Percentiles rank a stretch among this genome's conserved stretches.
Conservation (phyloP, 2,797 vertebrate species). For the Avahi laniger region DNA sequence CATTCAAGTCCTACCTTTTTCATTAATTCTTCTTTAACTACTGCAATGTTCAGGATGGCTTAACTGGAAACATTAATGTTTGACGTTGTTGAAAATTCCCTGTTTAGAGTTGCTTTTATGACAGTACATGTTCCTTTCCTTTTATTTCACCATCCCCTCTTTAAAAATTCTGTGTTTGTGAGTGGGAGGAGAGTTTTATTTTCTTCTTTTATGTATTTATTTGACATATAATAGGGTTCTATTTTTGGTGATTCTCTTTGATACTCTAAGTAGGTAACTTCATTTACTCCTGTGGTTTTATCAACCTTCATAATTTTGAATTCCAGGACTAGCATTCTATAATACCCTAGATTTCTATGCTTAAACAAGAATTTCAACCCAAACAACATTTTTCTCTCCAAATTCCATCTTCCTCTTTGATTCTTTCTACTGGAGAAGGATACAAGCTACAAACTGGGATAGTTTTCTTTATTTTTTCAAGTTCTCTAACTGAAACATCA, state of each 20-base stretch:
- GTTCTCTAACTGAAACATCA: neutral
- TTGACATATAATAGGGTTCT: neutral
- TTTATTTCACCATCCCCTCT: neutral
- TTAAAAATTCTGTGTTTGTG: neutral
- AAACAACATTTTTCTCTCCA: neutral
- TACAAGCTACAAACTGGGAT: neutral
- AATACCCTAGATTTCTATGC: neutral
- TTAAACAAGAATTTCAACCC: neutral
- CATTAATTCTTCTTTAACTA: neutral
- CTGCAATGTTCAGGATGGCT: accelerated
- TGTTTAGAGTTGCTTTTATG: neutral
- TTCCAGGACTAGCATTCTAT: neutral
- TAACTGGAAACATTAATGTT: neutral
- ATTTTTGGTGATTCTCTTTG: neutral
- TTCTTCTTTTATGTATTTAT: neutral
- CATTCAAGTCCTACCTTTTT: neutral
- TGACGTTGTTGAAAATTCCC: neutral
- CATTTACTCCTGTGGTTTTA: neutral
- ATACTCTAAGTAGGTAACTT: neutral
- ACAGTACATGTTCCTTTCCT: neutral
- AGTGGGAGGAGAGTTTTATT: too few relatives aligned
- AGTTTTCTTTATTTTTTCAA: neutral
- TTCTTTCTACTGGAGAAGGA: neutral
- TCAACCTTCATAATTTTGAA: neutral
- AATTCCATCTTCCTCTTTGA: neutral